Percentiles rank a stretch among this genome's conserved stretches.
These are phyloP conservation scores for Teleogryllus oceanicus DNA, from an alignment of 2,888 invertebrate species.

Conservation along the genomic window DNA sequence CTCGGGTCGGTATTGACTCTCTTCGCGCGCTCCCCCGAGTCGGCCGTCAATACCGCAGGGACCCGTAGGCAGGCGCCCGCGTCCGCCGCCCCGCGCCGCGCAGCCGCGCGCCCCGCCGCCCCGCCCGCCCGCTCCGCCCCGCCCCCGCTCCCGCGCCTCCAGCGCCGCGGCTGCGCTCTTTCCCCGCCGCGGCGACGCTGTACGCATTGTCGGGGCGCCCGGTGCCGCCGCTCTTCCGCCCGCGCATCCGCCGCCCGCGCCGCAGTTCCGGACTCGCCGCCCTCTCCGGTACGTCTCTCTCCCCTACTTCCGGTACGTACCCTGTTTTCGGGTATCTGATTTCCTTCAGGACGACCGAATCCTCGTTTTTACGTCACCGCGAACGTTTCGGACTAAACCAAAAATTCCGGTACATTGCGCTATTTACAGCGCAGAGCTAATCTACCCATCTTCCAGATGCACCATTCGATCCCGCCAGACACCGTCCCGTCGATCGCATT, in stretches of 20 bases:
- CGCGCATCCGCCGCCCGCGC: background rate
- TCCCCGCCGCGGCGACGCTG: slow-evolving; percentile 18
- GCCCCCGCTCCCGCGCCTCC: background rate
- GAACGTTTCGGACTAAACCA: no score
- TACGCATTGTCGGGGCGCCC: slow-evolving; percentile 18
- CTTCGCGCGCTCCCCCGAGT: slow-evolving; percentile 35
- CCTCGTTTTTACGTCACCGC: no score
- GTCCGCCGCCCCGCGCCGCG: slow-evolving; percentile 29
- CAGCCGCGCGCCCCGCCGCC: slow-evolving; percentile 24
- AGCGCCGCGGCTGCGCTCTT: slow-evolving; percentile 18
- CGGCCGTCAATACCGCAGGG: slow-evolving; percentile 55
- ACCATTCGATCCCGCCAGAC: no score
- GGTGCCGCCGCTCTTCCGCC: background rate
- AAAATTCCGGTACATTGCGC: no score
- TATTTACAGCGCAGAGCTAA: no score
- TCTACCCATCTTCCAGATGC: no score
- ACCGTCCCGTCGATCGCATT: no score
- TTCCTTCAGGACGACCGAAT: no score
- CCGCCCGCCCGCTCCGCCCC: slow-evolving; percentile 29
- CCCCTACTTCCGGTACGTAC: background rate
- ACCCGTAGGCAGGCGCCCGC: slow-evolving; percentile 41
- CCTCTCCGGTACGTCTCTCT: background rate
- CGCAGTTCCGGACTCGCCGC: background rate
- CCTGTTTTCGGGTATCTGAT: no score
- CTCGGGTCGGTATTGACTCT: slow-evolving; percentile 52